Base-by-base conservation (phyloP, 2,113 vertebrate genomes). In the Cricetomys ansorgei region DNA sequence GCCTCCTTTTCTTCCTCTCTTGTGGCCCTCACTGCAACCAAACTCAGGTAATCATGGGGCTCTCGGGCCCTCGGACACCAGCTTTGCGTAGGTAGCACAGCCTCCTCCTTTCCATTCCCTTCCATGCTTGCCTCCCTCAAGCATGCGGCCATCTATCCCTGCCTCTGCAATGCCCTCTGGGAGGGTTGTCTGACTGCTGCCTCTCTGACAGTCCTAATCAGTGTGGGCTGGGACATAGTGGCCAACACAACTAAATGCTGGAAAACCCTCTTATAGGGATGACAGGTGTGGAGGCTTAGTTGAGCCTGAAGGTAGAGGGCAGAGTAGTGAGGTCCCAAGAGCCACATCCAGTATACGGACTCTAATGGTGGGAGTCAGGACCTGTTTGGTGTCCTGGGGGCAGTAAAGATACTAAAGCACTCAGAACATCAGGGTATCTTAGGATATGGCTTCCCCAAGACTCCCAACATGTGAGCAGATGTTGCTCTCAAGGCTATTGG, bases 51-150 rank as follows among this genome's bases (percentile, higher is more conserved):
- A 62, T 43, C 5, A 29, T 3, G 53, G 88, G 73, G 40, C 13
- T 43, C 25, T 9, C 25, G 8, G 16, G 40, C 73, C 65, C 7
- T 1, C 17, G 91, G 65, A 75, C 10, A 31, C 48, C 0, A 0
- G 27, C 11, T 17, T 40, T 70, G n/a, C 69, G 43, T 1, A 7
- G 45, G 79, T 27, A 76, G 59, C 2, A 37, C 2, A 37, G 45
- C 59, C 11, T 11, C 40, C 75, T 43, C n/a, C 75, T 19, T 19
- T 4, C 69, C 45, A 21, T 19, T 2, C 15, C 40, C 4, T 27
- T 37, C 13, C 15, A 1, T 7, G 15, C 27, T 70, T 12, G 10
- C 34, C 45, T 45, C 31, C 50, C 21, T 79, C 23, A 8, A 0
- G 1, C 31, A 53, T 13, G 21, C 9, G 7, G 59, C n/a, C 62